A percentile compares a stretch with the other conserved stretches of the same genome.
Conservation (phyloP, 2,888 invertebrate genomes). For the Meiosimyza platycephala region DNA sequence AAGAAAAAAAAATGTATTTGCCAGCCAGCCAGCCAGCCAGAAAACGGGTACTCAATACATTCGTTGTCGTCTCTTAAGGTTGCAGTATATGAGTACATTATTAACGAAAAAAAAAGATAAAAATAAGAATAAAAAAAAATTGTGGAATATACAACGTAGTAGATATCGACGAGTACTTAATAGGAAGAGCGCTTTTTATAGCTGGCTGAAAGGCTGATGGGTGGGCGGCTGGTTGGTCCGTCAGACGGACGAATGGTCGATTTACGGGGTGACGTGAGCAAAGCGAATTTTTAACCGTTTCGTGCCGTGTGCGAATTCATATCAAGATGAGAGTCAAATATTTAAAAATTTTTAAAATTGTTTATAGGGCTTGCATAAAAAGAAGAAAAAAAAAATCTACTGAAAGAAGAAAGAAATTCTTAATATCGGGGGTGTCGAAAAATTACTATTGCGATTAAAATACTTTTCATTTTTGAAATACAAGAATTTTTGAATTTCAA, state of each 20-base stretch:
- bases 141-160: no score
- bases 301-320: constrained; percentile 47
- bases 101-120: neutral
- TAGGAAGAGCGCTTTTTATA: constrained; percentile 11
- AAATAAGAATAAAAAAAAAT: no score
- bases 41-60: constrained; percentile 13
- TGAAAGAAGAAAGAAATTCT: neutral
- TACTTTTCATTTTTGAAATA: no score
- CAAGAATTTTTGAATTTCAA: no score
- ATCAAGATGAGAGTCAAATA: constrained; percentile 4
- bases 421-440: no score
- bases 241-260: constrained; percentile 8
- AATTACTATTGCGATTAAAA: no score
- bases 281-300: constrained; percentile 38
- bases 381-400: neutral
- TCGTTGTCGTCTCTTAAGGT: constrained; percentile 9
- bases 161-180: constrained; percentile 6
- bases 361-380: neutral
- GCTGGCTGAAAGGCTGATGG: constrained; percentile 23
- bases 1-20: neutral
- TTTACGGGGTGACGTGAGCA: constrained; percentile 32
- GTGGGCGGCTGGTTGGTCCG: constrained; percentile 2
- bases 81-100: neutral
- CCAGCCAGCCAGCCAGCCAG: constrained; percentile 8
- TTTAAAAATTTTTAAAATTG: constrained; percentile 7